Evolutionary conservation across 2,113 vertebrate genomes (phyloP), one percentile per base, ranked within the genome.

Genomic region (Helogale parvula): DNA sequence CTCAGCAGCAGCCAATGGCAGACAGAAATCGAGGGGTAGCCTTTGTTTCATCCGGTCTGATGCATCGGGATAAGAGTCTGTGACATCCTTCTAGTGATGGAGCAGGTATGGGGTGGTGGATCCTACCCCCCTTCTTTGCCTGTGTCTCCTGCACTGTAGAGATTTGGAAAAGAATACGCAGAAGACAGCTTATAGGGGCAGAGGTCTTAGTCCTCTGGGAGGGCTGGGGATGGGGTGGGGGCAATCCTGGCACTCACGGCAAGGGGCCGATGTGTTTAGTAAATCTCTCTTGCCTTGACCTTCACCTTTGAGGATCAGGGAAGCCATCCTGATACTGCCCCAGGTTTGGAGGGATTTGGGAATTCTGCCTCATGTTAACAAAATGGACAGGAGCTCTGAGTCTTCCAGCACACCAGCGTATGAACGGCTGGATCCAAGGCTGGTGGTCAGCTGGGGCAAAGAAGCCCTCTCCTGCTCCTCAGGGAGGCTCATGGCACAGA

Each of bases 71-170:
- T 45, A 41, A 35, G 83, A 12, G 15, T 29, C 31, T 9, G 4
- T 10, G 74, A 14, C 35, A 21, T 21, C 7, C 38, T 47, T 57
- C 16, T 38, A 11, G 0, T 2, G 84, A 31, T 27, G 52, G 16
- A 60, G 50, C 15, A 0, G 11, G 13, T 10, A 2, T 25, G 1
- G 0, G 1, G 11, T 2, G 0, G 5, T 21, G 5, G 16, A 15
- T 21, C 31, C 12, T 13, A 27, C n/a, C 35, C 7, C 4, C 5
- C 7, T 47, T 15, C 17, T 60, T 60, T 29, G 33, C 50, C 29
- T 29, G 7, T 1, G 31, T 80, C 76, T 47, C 41, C 35, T 23
- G 50, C 33, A 17, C 47, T 31, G 50, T 4, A 0, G 84, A 41
- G 27, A 25, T 54, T 33, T 33, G 21, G 15, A 7, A 13, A 4